phyloP scores from a whole-genome alignment of 2,113 vertebrate genomes.

The Colossoma macropomum region DNA sequence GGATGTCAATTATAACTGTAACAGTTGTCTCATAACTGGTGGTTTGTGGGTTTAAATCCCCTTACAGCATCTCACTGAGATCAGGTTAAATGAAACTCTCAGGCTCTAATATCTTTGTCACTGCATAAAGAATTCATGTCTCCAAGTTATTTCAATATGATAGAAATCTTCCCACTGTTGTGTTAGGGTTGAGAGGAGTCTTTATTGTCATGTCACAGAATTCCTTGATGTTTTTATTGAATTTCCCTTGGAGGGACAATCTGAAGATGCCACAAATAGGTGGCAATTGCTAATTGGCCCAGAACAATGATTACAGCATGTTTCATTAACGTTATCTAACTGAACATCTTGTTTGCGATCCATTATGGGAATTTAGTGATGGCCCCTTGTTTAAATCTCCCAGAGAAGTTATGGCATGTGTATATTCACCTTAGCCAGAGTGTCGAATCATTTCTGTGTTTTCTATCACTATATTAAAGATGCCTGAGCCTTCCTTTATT shows the following conservation, averaged over 20 bases:
- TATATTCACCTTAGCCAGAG: no score
- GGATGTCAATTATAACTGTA: neutral
- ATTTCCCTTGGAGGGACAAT: neutral
- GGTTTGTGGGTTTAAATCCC: neutral
- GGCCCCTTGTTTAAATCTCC: no score
- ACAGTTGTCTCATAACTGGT: neutral
- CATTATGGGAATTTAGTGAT: no score
- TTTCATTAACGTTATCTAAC: no score
- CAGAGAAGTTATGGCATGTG: no score
- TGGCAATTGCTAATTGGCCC: no score
- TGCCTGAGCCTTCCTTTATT: no score
- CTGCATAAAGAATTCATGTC: slow-evolving; percentile 6
- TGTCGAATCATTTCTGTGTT: no score
- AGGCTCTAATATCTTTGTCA: slow-evolving; percentile 5
- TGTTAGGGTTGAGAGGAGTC: neutral
- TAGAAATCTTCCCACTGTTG: neutral
- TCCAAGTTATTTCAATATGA: neutral
- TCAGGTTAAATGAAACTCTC: neutral
- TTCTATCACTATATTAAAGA: no score
- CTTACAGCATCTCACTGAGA: neutral
- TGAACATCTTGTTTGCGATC: no score
- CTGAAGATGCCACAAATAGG: neutral
- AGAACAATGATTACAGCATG: no score
- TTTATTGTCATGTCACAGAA: neutral
- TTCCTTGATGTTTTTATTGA: neutral